Evolutionary conservation across 2,797 vertebrate species (phyloP).

Genomic region (Crocodylus rhombifer): DNA sequence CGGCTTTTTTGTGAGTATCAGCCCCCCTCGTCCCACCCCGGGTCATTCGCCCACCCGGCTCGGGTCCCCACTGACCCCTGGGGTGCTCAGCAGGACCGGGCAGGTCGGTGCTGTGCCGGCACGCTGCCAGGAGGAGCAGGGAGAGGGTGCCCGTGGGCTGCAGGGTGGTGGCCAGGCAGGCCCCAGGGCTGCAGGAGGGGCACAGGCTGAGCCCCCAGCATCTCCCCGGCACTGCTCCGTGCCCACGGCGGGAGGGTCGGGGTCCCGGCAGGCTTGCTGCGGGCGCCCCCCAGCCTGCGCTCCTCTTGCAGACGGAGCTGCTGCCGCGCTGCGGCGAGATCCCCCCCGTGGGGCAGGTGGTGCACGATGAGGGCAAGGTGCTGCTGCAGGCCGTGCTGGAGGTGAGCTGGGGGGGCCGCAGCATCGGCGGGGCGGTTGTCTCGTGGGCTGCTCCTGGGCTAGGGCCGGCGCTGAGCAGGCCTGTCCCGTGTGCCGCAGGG

Average conservation of each 20-base stretch:
- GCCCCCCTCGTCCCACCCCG: too few species aligned
- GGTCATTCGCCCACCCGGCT: too few species aligned
- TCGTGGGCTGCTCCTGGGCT: accelerated
- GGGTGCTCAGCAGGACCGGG: too few species aligned
- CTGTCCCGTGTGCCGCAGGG: constrained; percentile 81
- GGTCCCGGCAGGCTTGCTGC: not conserved
- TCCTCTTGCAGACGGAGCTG: constrained; percentile 90
- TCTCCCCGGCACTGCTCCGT: not conserved
- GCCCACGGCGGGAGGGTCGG: not conserved
- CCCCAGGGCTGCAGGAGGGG: not conserved
- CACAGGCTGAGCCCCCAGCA: not conserved
- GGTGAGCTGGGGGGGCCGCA: constrained; percentile 81
- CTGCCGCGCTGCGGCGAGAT: constrained; percentile 94
- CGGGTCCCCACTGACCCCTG: not conserved
- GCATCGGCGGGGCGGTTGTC: not conserved
- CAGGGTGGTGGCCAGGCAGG: not conserved
- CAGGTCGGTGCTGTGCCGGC: not conserved
- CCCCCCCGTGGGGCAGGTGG: constrained; percentile 89
- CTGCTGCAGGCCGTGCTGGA: constrained; percentile 93
- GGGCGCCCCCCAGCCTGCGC: accelerated
- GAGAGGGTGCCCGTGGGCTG: not conserved
- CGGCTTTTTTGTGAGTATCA: constrained; percentile 94
- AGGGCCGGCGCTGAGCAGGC: not conserved
- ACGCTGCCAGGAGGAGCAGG: not conserved
- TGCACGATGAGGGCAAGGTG: constrained; percentile 93